Evolutionary conservation across 1,140 invertebrate species (phyloP).

Genomic region (Piezodorus guildinii): DNA sequence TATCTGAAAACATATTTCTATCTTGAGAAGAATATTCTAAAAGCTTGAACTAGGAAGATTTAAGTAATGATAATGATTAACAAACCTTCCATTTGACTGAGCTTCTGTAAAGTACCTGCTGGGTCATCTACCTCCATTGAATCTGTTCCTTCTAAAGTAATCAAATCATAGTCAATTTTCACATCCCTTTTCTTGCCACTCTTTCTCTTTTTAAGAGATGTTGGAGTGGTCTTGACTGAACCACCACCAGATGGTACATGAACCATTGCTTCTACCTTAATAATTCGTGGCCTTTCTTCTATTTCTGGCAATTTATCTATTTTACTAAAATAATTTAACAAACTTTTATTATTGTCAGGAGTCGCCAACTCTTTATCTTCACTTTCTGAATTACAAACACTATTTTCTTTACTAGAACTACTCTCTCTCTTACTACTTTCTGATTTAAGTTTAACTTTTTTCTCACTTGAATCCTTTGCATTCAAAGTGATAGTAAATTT

Average conservation of each 20-base stretch:
- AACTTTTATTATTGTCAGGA: neutral
- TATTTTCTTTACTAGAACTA: conserved; percentile 6
- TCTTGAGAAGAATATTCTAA: no score
- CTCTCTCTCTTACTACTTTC: neutral
- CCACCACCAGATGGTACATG: conserved; percentile 2
- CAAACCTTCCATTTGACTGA: neutral
- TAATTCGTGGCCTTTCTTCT: neutral
- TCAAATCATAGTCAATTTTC: conserved; percentile 3
- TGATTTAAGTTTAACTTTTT: no score
- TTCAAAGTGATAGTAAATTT: no score
- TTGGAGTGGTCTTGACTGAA: no score
- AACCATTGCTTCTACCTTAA: conserved; percentile 3
- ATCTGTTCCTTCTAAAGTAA: conserved; percentile 5
- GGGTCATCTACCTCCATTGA: neutral
- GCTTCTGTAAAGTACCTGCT: neutral
- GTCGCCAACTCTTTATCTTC: neutral
- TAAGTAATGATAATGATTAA: neutral
- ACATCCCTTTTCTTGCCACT: neutral
- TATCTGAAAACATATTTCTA: no score
- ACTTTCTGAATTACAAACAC: neutral
- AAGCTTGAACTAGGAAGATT: no score
- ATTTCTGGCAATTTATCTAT: conserved; percentile 6
- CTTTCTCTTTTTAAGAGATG: conserved; percentile 5
- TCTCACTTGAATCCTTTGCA: no score
- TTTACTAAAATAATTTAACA: conserved; percentile 14